These are phyloP conservation scores for Agonum fuliginosum DNA, from an alignment of 2,888 invertebrate species.

Conservation along the genomic window DNA sequence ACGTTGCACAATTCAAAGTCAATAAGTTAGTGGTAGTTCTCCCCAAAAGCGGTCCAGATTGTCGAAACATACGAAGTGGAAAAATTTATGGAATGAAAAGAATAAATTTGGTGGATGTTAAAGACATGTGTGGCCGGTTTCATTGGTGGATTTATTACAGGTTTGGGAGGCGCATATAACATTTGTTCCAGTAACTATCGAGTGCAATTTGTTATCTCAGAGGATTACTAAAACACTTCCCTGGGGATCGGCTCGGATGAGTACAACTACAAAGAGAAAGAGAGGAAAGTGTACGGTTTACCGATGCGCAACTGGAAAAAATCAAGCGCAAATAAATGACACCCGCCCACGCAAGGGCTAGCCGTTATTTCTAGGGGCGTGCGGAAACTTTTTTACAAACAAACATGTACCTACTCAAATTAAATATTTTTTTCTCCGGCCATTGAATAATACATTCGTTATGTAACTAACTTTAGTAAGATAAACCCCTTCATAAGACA, in stretches of 20 bases:
- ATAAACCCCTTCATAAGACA: too few relatives aligned
- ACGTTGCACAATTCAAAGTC: too few relatives aligned
- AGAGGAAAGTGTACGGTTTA: background rate
- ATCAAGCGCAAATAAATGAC: background rate
- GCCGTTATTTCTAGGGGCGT: background rate
- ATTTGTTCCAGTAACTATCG: conserved; percentile 43
- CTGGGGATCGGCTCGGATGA: background rate
- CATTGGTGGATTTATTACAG: conserved; percentile 54
- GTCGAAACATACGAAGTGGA: conserved; percentile 56
- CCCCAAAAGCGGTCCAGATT: conserved; percentile 38
- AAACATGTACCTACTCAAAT: too few relatives aligned
- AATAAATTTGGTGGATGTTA: conserved; percentile 55
- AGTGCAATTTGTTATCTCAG: conserved; percentile 36
- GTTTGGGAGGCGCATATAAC: conserved; percentile 48
- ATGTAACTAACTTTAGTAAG: too few relatives aligned
- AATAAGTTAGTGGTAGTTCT: too few relatives aligned
- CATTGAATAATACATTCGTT: too few relatives aligned
- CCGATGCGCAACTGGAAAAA: conserved; percentile 7
- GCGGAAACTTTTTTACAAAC: too few relatives aligned
- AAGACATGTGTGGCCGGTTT: conserved; percentile 59
- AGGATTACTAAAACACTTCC: conserved; percentile 51
- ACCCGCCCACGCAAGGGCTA: background rate
- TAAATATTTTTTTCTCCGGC: too few relatives aligned
- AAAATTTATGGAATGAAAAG: conserved; percentile 59
- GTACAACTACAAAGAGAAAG: background rate